Base-by-base conservation (phyloP, 2,888 invertebrate species). In the Tinea semifulvella region DNA sequence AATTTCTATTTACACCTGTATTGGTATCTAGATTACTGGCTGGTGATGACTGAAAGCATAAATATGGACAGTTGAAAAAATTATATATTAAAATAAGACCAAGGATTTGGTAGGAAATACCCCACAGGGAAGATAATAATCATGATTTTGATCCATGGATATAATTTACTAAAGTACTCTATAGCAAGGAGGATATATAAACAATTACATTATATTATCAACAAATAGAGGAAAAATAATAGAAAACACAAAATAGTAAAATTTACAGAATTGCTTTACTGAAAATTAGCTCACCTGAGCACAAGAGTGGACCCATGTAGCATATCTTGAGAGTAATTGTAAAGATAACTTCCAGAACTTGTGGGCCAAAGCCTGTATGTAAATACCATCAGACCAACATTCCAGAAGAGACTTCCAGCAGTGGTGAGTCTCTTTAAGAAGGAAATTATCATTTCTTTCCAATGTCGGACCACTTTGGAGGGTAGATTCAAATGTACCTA, bases 281-380 rank as follows among this genome's bases (percentile, higher is more conserved):
- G 8, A 5, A 22, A 7, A 22, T 8, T 22, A 7, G 25, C 8
- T 22, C 10, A 83, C 82, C 68, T 80, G 71, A 49, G 61, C 60
- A 58, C 80, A 69, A 52, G 63, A 69, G 22, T 67, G 69, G 43
- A 86, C 83, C 90, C 93, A 94, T n/a, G 85, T 85, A 7, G 85
- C 80, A 65, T 92, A 92, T 56, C 96, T 85, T 35, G 92, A 85
- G 35, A 94, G 61, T 27, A 97, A 80, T 75, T 96, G 92, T 48
- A 97, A 77, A 14, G 89, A 90, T 5, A 97, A 82, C 69, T 94
- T 96, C 87, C 94, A 93, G 73, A 97, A 95, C 62, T 91, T 90
- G 60, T 90, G 89, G 45, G 87, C 87, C 1, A 94, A 76, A 46
- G 92, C 89, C 17, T 86, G 80, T 43, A 98, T 84, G 65, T 88